Conservation (phyloP, 2,888 invertebrate species). For the Endomychus coccineus region DNA sequence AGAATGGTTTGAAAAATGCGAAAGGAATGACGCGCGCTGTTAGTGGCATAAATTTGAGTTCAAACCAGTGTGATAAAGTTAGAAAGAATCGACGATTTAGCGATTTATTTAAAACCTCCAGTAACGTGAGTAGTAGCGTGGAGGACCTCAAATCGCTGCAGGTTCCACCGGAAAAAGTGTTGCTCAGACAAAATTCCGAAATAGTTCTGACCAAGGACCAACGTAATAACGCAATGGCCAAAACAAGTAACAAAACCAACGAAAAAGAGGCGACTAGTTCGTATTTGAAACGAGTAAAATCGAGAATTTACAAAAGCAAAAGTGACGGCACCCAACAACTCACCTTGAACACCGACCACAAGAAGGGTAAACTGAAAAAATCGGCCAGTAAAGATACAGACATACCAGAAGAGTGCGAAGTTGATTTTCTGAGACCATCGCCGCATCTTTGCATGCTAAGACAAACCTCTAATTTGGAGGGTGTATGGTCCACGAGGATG, state of each 20-base stretch:
- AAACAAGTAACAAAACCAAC: conserved; percentile 14
- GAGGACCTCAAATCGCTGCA: conserved; percentile 11
- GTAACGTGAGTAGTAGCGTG: conserved; percentile 7
- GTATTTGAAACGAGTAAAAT: conserved; percentile 41
- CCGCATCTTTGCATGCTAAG: conserved; percentile 31
- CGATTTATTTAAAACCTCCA: conserved; percentile 33
- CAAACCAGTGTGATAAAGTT: conserved; percentile 21
- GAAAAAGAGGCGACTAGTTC: conserved; percentile 27
- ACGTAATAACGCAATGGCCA: conserved; percentile 8
- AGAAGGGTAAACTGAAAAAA: conserved; percentile 25
- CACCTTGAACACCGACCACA: conserved; percentile 15
- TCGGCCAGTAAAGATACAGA: conserved; percentile 6
- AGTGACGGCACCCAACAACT: conserved; percentile 9
- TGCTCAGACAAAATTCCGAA: conserved; percentile 13
- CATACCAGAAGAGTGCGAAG: conserved; percentile 20
- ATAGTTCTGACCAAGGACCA: conserved; percentile 3
- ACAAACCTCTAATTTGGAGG: conserved; percentile 43
- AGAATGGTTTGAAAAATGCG: conserved; percentile 22
- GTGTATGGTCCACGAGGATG: conserved; percentile 28
- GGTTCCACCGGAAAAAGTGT: conserved; percentile 7
- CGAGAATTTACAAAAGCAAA: conserved; percentile 40
- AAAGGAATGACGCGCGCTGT: conserved; percentile 13
- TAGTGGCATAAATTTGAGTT: conserved; percentile 20
- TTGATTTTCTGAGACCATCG: conserved; percentile 29
- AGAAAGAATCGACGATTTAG: conserved; percentile 36